A percentile compares a stretch with the other conserved stretches of the same genome.
These are phyloP conservation scores for Pteronotus mesoamericanus DNA, from an alignment of 2,797 vertebrate genomes.

Conservation along the genomic window DNA sequence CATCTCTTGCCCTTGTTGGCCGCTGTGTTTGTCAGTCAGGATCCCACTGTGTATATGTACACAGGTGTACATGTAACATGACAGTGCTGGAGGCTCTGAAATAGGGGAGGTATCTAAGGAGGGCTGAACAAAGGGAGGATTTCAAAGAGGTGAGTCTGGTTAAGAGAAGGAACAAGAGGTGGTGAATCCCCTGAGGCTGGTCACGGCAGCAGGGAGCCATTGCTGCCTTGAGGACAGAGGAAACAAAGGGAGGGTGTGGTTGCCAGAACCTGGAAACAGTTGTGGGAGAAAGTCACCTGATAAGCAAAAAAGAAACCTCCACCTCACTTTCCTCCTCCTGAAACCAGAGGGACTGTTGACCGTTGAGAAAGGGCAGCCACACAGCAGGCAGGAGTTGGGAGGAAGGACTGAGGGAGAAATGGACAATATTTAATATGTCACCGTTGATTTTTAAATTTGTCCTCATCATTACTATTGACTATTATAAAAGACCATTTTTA, in stretches of 20 bases:
- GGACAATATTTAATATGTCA: neutral
- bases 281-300: neutral
- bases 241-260: neutral
- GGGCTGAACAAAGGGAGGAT: neutral
- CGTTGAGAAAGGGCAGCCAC: too few relatives aligned
- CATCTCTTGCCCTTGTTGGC: neutral
- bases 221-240: neutral
- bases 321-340: neutral
- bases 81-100: too few relatives aligned
- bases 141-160: neutral
- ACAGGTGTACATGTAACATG: too few relatives aligned
- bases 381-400: neutral
- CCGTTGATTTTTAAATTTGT: neutral
- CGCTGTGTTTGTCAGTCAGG: neutral
- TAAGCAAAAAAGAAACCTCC: neutral
- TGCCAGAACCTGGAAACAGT: neutral
- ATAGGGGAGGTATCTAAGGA: too few relatives aligned
- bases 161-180: neutral
- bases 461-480: neutral
- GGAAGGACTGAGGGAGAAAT: fast-evolving
- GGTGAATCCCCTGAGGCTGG: neutral
- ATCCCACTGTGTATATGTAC: too few relatives aligned
- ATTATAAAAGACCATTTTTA: neutral
- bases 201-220: fast-evolving
- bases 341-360: too few relatives aligned